Evolutionary conservation across 2,797 vertebrate species (phyloP).

Genomic region (Furcifer pardalis): DNA sequence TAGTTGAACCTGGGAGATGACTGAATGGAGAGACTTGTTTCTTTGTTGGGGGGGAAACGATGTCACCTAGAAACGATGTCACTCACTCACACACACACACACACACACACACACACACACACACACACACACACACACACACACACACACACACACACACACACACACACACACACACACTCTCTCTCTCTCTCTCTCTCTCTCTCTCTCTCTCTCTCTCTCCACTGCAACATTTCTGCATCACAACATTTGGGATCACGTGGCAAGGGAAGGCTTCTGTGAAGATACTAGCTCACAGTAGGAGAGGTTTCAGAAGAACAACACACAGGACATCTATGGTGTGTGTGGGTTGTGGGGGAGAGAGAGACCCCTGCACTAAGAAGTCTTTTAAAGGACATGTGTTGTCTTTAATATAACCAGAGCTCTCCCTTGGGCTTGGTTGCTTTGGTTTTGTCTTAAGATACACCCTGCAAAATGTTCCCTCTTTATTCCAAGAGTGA

Average conservation of each 20-base stretch:
- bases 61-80: too few species aligned
- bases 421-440: neutral
- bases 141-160: too few species aligned
- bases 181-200: too few species aligned
- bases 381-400: slow-evolving; percentile 6
- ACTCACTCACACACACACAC: too few species aligned
- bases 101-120: too few species aligned
- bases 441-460: neutral
- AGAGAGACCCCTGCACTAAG: neutral
- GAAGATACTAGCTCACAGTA: slow-evolving; percentile 16
- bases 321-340: neutral
- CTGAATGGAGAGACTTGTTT: slow-evolving; percentile 22
- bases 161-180: too few species aligned
- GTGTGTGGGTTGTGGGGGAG: too few species aligned
- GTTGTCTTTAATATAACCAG: neutral
- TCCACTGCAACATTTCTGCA: neutral
- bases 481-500: fast-evolving
- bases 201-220: too few species aligned
- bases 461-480: neutral
- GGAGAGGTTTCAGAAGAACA: neutral
- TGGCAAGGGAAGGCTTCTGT: fast-evolving
- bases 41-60: neutral
- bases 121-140: too few species aligned
- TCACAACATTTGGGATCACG: neutral
- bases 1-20: neutral